Evolutionary conservation across 2,113 vertebrate genomes (phyloP).

Genomic region (Alethe diademata): DNA sequence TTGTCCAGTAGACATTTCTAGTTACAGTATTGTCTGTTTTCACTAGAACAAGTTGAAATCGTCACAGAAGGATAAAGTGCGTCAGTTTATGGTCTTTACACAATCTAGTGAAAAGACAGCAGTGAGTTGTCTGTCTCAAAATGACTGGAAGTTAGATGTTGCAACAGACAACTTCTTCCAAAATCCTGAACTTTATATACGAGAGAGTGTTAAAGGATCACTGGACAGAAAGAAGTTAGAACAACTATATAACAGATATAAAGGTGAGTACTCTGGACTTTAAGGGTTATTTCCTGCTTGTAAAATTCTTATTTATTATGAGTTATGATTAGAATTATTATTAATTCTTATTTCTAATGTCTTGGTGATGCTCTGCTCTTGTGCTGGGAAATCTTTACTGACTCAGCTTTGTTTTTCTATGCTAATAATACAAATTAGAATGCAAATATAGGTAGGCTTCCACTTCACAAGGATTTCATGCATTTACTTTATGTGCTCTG

Average conservation of each 20-base stretch:
- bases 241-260: conserved; percentile 95
- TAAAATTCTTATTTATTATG: neutral
- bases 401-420: neutral
- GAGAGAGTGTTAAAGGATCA: conserved; percentile 88
- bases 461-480: neutral
- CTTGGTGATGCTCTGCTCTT: neutral
- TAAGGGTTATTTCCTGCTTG: neutral
- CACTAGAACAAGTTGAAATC: conserved; percentile 99
- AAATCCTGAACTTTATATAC: conserved; percentile 94
- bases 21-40: conserved; percentile 46
- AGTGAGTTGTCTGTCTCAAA: conserved; percentile 93
- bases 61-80: conserved; percentile 99
- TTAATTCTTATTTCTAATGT: neutral
- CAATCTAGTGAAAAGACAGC: conserved; percentile 98
- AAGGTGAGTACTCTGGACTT: conserved; percentile 79
- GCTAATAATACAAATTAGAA: neutral
- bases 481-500: neutral
- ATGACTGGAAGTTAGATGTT: conserved; percentile 99
- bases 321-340: too few species aligned
- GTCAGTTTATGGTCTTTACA: conserved; percentile 99
- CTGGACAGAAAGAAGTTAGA: conserved; percentile 96
- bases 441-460: neutral
- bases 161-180: conserved; percentile 99
- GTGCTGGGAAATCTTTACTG: neutral
- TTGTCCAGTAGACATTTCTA: neutral